phyloP scores from a whole-genome alignment of 2,113 vertebrate species.

The Neodon shergylaensis region DNA sequence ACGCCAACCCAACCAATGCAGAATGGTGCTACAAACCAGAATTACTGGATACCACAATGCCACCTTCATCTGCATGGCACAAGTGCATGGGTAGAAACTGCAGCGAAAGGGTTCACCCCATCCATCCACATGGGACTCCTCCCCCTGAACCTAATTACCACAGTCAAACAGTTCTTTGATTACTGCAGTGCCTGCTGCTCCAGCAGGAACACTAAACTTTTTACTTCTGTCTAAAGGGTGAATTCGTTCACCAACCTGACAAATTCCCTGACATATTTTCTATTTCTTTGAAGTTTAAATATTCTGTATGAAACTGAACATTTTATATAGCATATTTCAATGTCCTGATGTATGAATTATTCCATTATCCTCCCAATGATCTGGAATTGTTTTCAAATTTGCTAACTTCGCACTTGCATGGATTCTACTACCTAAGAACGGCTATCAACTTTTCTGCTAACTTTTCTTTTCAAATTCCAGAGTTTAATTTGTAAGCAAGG shows the following conservation, averaged over 20 bases:
- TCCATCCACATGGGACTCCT: not conserved
- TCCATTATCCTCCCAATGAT: not conserved
- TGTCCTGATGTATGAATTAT: not conserved
- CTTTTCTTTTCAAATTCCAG: not conserved
- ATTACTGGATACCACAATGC: not conserved
- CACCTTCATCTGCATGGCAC: not conserved
- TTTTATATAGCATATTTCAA: constrained; percentile 9
- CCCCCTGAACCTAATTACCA: not conserved
- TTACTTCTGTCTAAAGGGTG: not conserved
- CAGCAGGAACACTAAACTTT: not conserved
- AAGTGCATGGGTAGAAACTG: not conserved
- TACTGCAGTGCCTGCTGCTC: not conserved
- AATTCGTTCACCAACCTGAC: not conserved
- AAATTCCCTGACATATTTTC: not conserved
- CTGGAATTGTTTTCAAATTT: not conserved
- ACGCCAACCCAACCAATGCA: not conserved
- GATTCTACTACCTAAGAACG: not conserved
- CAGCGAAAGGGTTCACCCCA: not conserved
- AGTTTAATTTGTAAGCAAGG: constrained; percentile 21
- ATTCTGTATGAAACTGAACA: constrained; percentile 1
- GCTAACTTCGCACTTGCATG: not conserved
- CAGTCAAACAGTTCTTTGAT: not conserved
- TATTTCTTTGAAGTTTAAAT: not conserved
- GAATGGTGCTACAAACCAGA: not conserved
- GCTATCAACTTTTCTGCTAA: not conserved